Conservation (phyloP, 2,888 invertebrate species). For the Epiblema foenella region DNA sequence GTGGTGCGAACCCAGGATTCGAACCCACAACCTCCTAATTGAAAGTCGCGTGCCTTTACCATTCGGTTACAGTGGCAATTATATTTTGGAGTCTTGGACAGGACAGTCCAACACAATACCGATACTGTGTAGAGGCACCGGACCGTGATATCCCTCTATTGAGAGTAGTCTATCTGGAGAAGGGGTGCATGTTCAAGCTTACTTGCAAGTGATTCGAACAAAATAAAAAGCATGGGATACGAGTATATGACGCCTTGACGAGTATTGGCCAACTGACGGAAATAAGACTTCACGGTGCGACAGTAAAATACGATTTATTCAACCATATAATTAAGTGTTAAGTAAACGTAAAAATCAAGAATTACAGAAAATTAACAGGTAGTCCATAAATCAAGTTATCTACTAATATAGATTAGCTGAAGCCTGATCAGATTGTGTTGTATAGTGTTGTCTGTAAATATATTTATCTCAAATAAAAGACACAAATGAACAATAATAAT, state of each 20-base stretch:
- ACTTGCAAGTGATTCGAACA: too few species aligned
- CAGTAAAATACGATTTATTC: conserved; percentile 34
- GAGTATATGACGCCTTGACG: background rate
- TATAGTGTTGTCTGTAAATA: background rate
- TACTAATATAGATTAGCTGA: too few species aligned
- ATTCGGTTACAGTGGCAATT: too few species aligned
- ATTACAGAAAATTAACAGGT: conserved; percentile 4
- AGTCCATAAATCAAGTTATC: background rate
- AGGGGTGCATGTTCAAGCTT: background rate
- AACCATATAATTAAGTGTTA: conserved; percentile 24
- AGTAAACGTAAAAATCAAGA: conserved; percentile 20
- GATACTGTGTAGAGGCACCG: too few species aligned
- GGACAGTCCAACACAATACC: too few species aligned
- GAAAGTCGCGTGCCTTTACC: too few species aligned
- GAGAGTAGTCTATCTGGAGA: too few species aligned
- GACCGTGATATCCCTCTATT: too few species aligned
- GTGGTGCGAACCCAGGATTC: too few species aligned
- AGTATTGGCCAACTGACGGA: background rate
- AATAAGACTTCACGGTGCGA: conserved; percentile 27
- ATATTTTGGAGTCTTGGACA: too few species aligned
- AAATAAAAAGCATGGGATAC: too few species aligned
- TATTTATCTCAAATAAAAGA: background rate
- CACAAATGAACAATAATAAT: background rate
- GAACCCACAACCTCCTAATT: too few species aligned
- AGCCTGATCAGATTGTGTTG: background rate